Evolutionary conservation across 2,888 invertebrate species (phyloP), one percentile per base, ranked within the genome.

Genomic region (Oxyteleia sp.): DNA sequence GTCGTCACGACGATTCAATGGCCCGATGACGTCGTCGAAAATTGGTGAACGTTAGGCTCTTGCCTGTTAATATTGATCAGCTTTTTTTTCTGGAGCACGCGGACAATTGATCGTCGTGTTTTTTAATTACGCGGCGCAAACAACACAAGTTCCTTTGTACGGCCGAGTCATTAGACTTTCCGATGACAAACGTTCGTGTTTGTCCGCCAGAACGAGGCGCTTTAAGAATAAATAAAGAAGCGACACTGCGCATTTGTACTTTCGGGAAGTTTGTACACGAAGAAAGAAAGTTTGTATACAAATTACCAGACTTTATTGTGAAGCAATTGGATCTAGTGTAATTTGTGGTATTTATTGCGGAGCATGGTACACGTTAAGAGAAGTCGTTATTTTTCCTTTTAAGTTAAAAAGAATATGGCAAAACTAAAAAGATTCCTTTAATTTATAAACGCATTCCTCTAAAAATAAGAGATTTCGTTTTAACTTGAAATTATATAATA

Each of bases 11-110:
- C 32, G 8, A 32, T 32, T 32, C 32, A 32, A 32, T 10, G 32
- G 32, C 8, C 32, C 32, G 8, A 32, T 47, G 63, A 63, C 18
- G 45, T 8, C 11, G 47, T 10, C 29, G 29, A 63, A 47, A 15
- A 45, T 45, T 32, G 35, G 45, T 35, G 49, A 61, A 8, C 32
- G 7, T 32, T 10, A 8, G 5, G 32, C 1, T 2, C 26, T 20
- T 4, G 41, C 10, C n/a, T 26, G 45, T 64, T 64, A 64, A 64
- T 64, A 64, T 64, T 47, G 64, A 64, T 64, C 13, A 64, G 43
- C 47, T 63, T 64, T 45, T 63, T 43, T 4, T n/a, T 10, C 1
- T 1, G 5, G 32, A 7, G 1, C 11, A 10, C 20, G 13, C 5
- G 20, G 38, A 38, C 23, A 59, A 59, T 59, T 18, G 26, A 43